phyloP scores from a whole-genome alignment of 2,888 invertebrate genomes.

The Meloe dianella region DNA sequence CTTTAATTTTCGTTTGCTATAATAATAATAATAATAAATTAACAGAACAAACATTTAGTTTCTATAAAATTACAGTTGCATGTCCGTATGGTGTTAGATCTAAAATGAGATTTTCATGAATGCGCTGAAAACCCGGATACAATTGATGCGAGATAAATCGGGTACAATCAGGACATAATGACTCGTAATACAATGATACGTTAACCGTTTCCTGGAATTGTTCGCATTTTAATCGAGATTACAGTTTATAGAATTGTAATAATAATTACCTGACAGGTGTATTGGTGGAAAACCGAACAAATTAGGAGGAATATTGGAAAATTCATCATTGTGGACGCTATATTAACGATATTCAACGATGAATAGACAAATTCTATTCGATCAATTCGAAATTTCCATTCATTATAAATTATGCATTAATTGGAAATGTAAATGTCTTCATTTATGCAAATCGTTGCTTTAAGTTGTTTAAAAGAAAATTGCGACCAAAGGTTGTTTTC shows the following conservation, averaged over 20 bases:
- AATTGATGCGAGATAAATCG: slow-evolving; percentile 58
- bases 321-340: neutral
- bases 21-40: neutral
- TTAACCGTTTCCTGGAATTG: slow-evolving; percentile 29
- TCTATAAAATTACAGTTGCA: slow-evolving; percentile 32
- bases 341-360: too few relatives aligned
- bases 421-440: too few relatives aligned
- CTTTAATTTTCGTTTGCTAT: slow-evolving; percentile 16
- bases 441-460: too few relatives aligned
- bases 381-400: neutral
- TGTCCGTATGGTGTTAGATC: slow-evolving; percentile 38
- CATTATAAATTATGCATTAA: neutral
- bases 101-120: slow-evolving; percentile 23
- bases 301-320: neutral
- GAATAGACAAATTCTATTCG: neutral
- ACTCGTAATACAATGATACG: slow-evolving; percentile 62
- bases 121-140: slow-evolving; percentile 50
- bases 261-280: neutral
- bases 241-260: neutral
- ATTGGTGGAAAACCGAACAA: neutral
- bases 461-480: too few relatives aligned
- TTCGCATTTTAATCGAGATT: neutral
- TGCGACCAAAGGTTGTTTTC: too few relatives aligned
- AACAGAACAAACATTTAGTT: too few relatives aligned
- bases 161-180: slow-evolving; percentile 61